These are phyloP conservation scores for Eulimnadia texana DNA, from an alignment of 1,140 invertebrate species.

Conservation along the genomic window DNA sequence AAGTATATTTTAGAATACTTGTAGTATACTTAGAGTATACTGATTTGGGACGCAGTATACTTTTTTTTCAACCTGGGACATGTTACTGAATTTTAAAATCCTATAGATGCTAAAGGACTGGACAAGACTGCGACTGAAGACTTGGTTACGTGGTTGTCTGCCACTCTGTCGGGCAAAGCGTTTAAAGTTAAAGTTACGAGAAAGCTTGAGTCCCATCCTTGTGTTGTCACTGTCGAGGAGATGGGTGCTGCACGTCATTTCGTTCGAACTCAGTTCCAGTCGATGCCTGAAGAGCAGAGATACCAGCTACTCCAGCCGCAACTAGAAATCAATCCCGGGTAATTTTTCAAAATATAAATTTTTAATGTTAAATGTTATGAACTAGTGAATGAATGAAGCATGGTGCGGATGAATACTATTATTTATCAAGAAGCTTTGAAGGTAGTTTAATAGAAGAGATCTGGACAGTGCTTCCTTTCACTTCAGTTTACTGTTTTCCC, in stretches of 20 bases:
- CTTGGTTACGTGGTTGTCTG: constrained; percentile 62
- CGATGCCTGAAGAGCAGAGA: constrained; percentile 67
- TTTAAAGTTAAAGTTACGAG: constrained; percentile 65
- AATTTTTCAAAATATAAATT: constrained; percentile 23
- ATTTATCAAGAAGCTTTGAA: too few relatives aligned
- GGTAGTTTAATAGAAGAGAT: neutral
- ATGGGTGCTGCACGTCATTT: constrained; percentile 93
- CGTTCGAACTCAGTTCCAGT: constrained; percentile 71
- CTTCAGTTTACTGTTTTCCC: too few relatives aligned
- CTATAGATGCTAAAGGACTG: constrained; percentile 3
- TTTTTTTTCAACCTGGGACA: neutral
- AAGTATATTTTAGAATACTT: too few relatives aligned
- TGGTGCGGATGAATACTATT: too few relatives aligned
- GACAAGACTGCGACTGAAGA: constrained; percentile 33
- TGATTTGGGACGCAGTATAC: too few relatives aligned
- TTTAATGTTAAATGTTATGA: neutral
- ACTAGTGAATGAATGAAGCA: constrained; percentile 1
- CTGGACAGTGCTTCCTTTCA: too few relatives aligned
- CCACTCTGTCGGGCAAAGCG: constrained; percentile 57
- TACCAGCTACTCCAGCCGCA: constrained; percentile 76
- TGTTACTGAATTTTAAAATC: constrained; percentile 2
- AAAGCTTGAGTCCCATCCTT: constrained; percentile 74
- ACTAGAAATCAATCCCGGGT: constrained; percentile 85
- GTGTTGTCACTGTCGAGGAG: constrained; percentile 83
- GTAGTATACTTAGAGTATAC: too few relatives aligned